Percentiles rank a stretch among this genome's conserved stretches.
phyloP scores from a whole-genome alignment of 2,888 invertebrate genomes.

The Achlya flavicornis region DNA sequence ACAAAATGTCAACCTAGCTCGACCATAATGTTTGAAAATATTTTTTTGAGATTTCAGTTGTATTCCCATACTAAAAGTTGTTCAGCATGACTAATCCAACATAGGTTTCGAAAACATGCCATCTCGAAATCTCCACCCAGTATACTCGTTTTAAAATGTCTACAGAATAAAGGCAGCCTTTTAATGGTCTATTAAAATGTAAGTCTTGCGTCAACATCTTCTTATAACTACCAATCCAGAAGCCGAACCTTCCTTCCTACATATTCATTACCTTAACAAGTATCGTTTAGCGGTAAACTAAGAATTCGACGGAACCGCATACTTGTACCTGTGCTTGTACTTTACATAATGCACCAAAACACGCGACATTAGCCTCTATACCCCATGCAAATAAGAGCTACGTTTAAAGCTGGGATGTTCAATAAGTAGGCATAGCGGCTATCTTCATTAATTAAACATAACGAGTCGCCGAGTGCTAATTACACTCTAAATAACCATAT shows the following conservation, averaged over 20 bases:
- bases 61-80: too few species aligned
- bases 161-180: too few species aligned
- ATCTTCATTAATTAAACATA: slow-evolving; percentile 1
- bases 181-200: too few species aligned
- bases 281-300: not conserved
- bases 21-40: too few species aligned
- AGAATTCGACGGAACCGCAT: not conserved
- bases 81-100: too few species aligned
- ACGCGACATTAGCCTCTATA: not conserved
- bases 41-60: too few species aligned
- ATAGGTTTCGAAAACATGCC: too few species aligned
- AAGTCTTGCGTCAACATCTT: not conserved
- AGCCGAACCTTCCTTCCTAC: not conserved
- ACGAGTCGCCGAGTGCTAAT: not conserved
- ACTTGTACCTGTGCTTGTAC: not conserved
- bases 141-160: too few species aligned
- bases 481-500: not conserved
- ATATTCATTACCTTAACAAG: not conserved
- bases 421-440: not conserved
- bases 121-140: too few species aligned
- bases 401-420: not conserved
- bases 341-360: not conserved
- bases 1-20: too few species aligned
- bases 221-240: not conserved
- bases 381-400: not conserved